Percentiles rank a stretch among this genome's conserved stretches.
Conservation (phyloP, 2,113 vertebrate genomes). For the Embiotoca jacksoni region DNA sequence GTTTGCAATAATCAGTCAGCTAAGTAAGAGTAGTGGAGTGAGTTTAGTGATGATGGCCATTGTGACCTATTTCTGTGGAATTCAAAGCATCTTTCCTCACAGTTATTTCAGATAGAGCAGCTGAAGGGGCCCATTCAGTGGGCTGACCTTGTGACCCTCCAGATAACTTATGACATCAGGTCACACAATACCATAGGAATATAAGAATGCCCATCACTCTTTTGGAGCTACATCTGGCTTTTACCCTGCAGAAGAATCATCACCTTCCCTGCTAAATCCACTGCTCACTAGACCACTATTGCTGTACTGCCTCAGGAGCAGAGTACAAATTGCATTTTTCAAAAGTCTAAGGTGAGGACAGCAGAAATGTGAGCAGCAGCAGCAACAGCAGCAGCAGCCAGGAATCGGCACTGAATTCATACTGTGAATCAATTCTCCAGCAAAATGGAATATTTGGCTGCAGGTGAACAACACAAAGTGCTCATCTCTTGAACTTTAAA, state of each 20-base stretch:
- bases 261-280: conserved; percentile 48
- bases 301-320: conserved; percentile 44
- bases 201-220: conserved; percentile 42
- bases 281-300: conserved; percentile 32
- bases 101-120: conserved; percentile 62
- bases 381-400: conserved; percentile 35
- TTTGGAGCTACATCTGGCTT: conserved; percentile 26
- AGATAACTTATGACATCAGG: conserved; percentile 53
- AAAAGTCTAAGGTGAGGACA: conserved; percentile 50
- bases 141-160: conserved; percentile 48
- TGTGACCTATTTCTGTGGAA: conserved; percentile 41
- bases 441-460: conserved; percentile 14
- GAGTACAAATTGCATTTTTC: conserved; percentile 58
- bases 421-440: conserved; percentile 44
- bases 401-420: conserved; percentile 28
- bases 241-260: conserved; percentile 38
- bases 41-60: not conserved
- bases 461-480: not conserved
- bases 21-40: not conserved
- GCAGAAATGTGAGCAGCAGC: conserved; percentile 55
- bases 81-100: conserved; percentile 46
- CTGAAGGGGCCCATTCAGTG: conserved; percentile 40
- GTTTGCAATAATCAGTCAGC: not conserved
- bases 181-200: conserved; percentile 43
- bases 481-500: no score